Percentiles rank a stretch among this genome's conserved stretches.
These are phyloP conservation scores for Drosophila gunungcola DNA, from an alignment of 1,140 invertebrate species.

Conservation along the genomic window DNA sequence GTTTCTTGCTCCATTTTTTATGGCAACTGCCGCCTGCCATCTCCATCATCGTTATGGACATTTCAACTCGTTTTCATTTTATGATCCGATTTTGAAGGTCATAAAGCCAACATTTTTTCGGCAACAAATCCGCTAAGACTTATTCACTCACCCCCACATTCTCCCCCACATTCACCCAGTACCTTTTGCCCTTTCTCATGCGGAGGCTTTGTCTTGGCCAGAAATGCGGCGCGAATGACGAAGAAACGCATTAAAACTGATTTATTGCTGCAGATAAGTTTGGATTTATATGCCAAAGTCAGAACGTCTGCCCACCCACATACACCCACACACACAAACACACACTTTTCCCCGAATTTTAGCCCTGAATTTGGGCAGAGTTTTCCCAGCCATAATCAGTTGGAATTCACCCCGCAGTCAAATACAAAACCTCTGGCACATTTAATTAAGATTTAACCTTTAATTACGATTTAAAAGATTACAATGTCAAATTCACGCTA, in stretches of 20 bases:
- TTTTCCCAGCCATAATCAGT: conserved; percentile 17
- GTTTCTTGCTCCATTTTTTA: conserved; percentile 17
- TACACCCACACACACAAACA: neutral
- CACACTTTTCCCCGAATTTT: neutral
- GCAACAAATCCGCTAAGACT: conserved; percentile 41
- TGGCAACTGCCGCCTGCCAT: conserved; percentile 8
- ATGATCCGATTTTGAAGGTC: conserved; percentile 42
- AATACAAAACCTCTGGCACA: conserved; percentile 33
- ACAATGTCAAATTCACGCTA: conserved; percentile 62
- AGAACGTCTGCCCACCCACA: conserved; percentile 16
- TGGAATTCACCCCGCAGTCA: conserved; percentile 27
- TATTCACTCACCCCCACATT: neutral
- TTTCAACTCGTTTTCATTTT: conserved; percentile 49
- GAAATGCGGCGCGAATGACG: conserved; percentile 38
- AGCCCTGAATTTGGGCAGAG: neutral
- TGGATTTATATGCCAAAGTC: conserved; percentile 69
- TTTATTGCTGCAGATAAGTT: conserved; percentile 78
- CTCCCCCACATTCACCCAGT: neutral
- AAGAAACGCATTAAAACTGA: conserved; percentile 76
- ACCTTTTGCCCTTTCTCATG: conserved; percentile 1
- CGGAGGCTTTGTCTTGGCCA: conserved; percentile 35
- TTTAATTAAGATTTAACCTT: conserved; percentile 81
- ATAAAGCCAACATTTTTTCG: conserved; percentile 36
- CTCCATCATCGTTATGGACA: conserved; percentile 25
- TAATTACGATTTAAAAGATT: conserved; percentile 82